Percentiles rank a stretch among this genome's conserved stretches.
These are phyloP conservation scores for Athetis lepigone DNA, from an alignment of 2,888 invertebrate species.

Conservation along the genomic window DNA sequence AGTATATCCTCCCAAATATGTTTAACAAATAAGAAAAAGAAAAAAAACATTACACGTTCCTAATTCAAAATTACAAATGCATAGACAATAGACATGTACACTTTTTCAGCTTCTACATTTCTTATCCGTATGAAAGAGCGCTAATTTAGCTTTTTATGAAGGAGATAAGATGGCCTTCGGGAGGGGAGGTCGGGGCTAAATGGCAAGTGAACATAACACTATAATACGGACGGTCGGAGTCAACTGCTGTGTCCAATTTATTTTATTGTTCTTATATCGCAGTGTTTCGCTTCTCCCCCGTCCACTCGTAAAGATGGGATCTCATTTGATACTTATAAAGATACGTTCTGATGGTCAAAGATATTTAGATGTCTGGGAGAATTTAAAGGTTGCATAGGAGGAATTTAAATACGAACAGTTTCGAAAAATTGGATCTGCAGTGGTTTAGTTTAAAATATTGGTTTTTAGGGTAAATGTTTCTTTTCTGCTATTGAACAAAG, in stretches of 20 bases:
- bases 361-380: conserved; percentile 29
- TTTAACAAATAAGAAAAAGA: neutral
- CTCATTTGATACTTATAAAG: conserved; percentile 72
- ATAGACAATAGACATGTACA: neutral
- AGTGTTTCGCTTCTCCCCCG: conserved; percentile 60
- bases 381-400: conserved; percentile 25
- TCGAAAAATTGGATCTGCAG: neutral
- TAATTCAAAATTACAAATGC: conserved; percentile 23
- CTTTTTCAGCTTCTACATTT: conserved; percentile 21
- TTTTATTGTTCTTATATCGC: conserved; percentile 79
- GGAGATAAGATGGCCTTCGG: conserved; percentile 50
- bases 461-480: no score
- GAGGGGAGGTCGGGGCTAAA: conserved; percentile 57
- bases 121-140: conserved; percentile 45
- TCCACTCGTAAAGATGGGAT: conserved; percentile 75
- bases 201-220: conserved; percentile 62
- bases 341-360: conserved; percentile 59
- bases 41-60: neutral
- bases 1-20: neutral
- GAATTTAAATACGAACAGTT: conserved; percentile 25
- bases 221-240: conserved; percentile 50
- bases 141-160: conserved; percentile 60
- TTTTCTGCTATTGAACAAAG: no score
- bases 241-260: conserved; percentile 76
- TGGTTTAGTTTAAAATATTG: neutral